A percentile compares a stretch with the other conserved stretches of the same genome.
Conservation (phyloP, 2,113 vertebrate genomes). For the Xerus inauris region DNA sequence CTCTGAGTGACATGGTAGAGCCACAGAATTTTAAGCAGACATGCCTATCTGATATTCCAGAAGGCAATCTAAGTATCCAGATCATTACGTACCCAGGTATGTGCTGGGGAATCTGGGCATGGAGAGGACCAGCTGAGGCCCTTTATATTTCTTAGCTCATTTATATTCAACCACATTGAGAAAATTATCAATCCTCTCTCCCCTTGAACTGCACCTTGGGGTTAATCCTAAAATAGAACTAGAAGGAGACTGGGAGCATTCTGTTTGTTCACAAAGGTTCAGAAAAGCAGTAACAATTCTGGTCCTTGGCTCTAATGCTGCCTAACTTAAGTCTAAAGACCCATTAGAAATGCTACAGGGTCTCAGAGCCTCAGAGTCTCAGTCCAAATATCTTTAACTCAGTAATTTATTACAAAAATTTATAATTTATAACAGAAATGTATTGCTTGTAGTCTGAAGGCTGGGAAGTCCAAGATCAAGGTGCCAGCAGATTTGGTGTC, state of each 20-base stretch:
- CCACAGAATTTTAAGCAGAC: background rate
- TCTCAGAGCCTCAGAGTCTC: background rate
- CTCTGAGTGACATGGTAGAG: background rate
- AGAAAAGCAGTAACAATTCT: background rate
- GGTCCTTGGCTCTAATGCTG: background rate
- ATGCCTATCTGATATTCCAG: background rate
- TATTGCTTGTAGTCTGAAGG: background rate
- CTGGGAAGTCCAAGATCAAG: background rate
- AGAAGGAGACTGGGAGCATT: background rate
- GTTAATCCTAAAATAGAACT: background rate
- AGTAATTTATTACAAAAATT: background rate
- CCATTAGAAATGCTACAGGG: background rate
- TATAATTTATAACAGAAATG: no score
- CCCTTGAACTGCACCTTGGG: background rate
- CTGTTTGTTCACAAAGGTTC: background rate
- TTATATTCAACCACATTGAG: background rate
- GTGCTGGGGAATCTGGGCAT: background rate
- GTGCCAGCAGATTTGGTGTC: background rate
- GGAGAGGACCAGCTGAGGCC: background rate
- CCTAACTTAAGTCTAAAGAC: background rate
- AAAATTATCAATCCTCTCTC: background rate
- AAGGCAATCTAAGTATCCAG: background rate
- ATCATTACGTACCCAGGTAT: background rate
- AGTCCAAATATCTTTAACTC: background rate
- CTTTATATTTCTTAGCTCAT: background rate